Evolutionary conservation across 2,797 vertebrate genomes (phyloP).

Genomic region (Lutjanus campechanus): DNA sequence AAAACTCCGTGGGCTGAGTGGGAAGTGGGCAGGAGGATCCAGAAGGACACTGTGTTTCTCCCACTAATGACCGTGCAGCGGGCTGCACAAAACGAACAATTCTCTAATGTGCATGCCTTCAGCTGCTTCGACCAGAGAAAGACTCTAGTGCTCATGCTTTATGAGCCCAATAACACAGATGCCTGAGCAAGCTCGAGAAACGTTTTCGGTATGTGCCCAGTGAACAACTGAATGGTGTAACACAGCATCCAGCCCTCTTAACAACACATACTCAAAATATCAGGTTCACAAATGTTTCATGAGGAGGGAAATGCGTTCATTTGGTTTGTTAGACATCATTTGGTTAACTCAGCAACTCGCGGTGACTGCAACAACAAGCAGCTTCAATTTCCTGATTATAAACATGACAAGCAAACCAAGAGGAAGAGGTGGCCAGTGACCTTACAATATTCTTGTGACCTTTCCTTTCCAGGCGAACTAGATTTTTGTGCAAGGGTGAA

Average conservation of each 20-base stretch:
- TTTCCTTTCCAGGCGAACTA: slow-evolving; percentile 20
- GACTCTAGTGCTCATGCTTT: background rate
- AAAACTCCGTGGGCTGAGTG: background rate
- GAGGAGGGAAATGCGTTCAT: background rate
- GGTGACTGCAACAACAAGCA: background rate
- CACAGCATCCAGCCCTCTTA: background rate
- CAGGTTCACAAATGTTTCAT: background rate
- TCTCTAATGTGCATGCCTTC: background rate
- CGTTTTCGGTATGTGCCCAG: background rate
- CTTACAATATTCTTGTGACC: slow-evolving; percentile 31
- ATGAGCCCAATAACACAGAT: background rate
- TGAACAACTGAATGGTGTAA: background rate
- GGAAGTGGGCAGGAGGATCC: background rate
- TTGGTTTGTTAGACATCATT: background rate
- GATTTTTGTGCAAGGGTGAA: slow-evolving; percentile 25
- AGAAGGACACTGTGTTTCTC: background rate
- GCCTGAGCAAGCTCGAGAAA: background rate
- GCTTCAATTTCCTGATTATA: background rate
- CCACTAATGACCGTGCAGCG: no score
- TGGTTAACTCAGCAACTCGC: background rate
- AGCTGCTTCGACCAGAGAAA: background rate
- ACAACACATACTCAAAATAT: background rate
- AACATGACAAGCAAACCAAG: slow-evolving; percentile 6
- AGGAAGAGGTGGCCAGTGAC: background rate
- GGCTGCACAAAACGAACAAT: background rate